Evolutionary conservation across 2,113 vertebrate genomes (phyloP).

Genomic region (Malurus alboscapulatus): DNA sequence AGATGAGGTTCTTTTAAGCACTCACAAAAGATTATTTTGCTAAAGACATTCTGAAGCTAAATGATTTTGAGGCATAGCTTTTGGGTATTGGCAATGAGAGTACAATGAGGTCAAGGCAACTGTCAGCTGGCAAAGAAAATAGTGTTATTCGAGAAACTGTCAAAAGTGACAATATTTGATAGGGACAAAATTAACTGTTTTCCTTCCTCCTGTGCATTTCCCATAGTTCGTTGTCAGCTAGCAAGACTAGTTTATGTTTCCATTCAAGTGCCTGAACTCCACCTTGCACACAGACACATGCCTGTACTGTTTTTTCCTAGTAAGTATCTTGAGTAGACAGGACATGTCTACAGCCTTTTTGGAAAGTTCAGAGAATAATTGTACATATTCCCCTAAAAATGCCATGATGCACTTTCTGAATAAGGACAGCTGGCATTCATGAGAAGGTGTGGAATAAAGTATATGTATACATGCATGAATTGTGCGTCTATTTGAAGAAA

Average conservation of each 20-base stretch:
- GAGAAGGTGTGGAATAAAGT: slow-evolving; percentile 22
- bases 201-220: background rate
- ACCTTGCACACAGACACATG: background rate
- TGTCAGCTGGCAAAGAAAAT: background rate
- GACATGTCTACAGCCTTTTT: background rate
- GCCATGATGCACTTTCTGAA: background rate
- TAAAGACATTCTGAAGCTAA: background rate
- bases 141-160: background rate
- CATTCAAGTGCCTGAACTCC: background rate
- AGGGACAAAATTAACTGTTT: background rate
- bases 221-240: background rate
- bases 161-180: background rate
- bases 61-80: background rate
- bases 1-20: background rate
- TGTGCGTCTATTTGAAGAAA: background rate
- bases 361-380: background rate
- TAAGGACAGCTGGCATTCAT: background rate
- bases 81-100: background rate
- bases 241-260: background rate
- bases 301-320: background rate
- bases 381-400: background rate
- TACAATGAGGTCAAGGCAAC: background rate
- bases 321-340: background rate
- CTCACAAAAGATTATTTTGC: background rate
- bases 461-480: background rate